Evolutionary conservation across 2,888 invertebrate genomes (phyloP), one percentile per base, ranked within the genome.

Genomic region (Eumerus sabulonum): DNA sequence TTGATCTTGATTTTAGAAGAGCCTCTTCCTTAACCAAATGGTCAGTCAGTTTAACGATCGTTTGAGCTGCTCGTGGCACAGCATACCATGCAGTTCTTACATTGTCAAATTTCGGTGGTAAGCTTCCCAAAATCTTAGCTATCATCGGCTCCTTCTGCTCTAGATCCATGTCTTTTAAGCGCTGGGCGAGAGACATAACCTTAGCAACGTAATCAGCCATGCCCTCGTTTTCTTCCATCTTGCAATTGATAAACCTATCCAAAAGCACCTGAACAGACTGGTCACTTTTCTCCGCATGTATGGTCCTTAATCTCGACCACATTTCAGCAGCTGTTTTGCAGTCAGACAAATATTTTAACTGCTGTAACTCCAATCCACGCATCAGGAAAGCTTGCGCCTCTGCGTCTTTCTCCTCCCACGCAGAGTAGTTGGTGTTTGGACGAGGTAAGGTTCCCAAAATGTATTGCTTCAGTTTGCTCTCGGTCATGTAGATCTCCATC

Each of bases 11-110:
- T 17, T 36, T 5, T 9, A 9, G 36, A n/a, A n/a, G n/a, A n/a
- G n/a, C n/a, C n/a, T n/a, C n/a, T n/a, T n/a, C n/a, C n/a, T n/a
- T n/a, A n/a, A 36, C 62, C 14, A 81, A 60, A 62, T 76, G 71
- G 40, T 82, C 81, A 14, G 82, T 81, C 9, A 81, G 57, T n/a
- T 63, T 36, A 4, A 82, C 81, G 13, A 82, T 63, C n/a, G n/a
- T n/a, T n/a, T 67, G 19, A n/a, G n/a, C n/a, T n/a, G n/a, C n/a
- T n/a, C n/a, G n/a, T n/a, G n/a, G n/a, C n/a, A n/a, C n/a, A n/a
- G 79, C 76, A 76, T 82, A 82, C 82, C 79, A 82, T 11, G 81
- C 76, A 16, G 82, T 77, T 36, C 81, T 60, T 1, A 83, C 72
- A 36, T 82, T 62, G 35, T 82, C 74, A 42, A 53, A 82, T 63